Evolutionary conservation across 2,113 vertebrate species (phyloP), one percentile per base, ranked within the genome.

Genomic region (Pandion haliaetus): DNA sequence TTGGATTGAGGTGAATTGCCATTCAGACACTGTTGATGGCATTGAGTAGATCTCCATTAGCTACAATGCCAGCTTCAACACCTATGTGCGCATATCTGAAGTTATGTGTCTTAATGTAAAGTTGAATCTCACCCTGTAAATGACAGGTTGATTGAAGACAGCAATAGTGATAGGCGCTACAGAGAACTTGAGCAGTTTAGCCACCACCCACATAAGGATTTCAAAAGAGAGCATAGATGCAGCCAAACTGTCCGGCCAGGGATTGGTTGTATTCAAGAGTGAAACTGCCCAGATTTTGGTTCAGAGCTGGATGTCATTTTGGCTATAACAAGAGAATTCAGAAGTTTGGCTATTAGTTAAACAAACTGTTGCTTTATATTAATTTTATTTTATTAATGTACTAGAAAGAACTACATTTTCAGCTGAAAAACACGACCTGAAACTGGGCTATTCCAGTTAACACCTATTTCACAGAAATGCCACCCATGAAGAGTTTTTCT

Each of bases 391-490:
- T 82, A 34, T 89, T 96, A 40, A 90, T 80, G 31, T 85, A 80
- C 82, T 71, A 77, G 89, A 94, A 87, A 91, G 38, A 59, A 62
- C 54, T 90, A 50, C 10, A 50, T 58, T 87, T 91, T 92, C 21
- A 28, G 32, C 62, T 81, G 78, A 95, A 89, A 97, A 89, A 62
- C 74, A 47, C 73, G 84, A 63, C 71, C 71, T 73, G 78, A 95
- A 80, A 82, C 62, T 52, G 76, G 63, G 47, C 45, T 95, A 85
- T 90, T 96, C 58, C 87, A 93, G 63, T 95, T 93, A 96, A 96
- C 82, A 82, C 86, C 63, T 95, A 67, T 80, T 96, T 94, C 86
- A 96, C 67, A 81, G 81, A 96, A 93, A 88, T 95, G 47, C 95
- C 95, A 95, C 93, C 84, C 94, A 95, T 42, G 2, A 25, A 83